Percentiles rank a stretch among this genome's conserved stretches.
phyloP scores from a whole-genome alignment of 2,113 vertebrate genomes.

The Cairina moschata region DNA sequence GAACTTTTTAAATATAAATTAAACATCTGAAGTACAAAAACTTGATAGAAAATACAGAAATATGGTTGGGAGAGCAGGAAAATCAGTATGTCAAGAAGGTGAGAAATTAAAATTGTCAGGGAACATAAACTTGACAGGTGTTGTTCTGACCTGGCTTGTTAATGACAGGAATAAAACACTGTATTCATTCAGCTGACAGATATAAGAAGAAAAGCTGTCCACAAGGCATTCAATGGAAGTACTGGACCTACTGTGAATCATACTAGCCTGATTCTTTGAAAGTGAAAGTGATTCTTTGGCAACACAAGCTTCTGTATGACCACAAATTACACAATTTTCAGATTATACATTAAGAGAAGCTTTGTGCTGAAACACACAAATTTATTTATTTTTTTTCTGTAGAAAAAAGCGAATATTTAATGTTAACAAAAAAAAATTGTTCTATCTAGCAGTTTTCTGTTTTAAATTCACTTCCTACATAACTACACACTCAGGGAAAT shows the following conservation, averaged over 20 bases:
- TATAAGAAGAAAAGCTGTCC: background rate
- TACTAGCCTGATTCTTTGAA: background rate
- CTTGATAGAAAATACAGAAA: background rate
- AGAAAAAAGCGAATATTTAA: background rate
- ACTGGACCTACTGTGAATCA: accelerated
- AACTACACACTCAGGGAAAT: background rate
- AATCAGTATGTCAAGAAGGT: background rate
- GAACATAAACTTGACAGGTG: background rate
- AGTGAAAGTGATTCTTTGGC: background rate
- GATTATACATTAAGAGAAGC: background rate
- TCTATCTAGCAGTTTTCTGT: background rate
- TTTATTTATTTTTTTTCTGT: background rate
- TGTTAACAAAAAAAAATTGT: background rate
- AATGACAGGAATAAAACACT: background rate
- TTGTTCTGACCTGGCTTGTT: background rate
- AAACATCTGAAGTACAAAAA: background rate
- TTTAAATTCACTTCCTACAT: background rate
- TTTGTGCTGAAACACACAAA: background rate
- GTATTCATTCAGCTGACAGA: background rate
- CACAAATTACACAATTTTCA: background rate
- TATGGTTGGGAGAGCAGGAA: background rate
- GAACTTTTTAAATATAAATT: background rate
- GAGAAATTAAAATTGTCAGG: conserved; percentile 8
- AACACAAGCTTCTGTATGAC: background rate
- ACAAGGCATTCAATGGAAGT: background rate